Evolutionary conservation across 2,113 vertebrate genomes (phyloP).

Genomic region (Nicator chloris): DNA sequence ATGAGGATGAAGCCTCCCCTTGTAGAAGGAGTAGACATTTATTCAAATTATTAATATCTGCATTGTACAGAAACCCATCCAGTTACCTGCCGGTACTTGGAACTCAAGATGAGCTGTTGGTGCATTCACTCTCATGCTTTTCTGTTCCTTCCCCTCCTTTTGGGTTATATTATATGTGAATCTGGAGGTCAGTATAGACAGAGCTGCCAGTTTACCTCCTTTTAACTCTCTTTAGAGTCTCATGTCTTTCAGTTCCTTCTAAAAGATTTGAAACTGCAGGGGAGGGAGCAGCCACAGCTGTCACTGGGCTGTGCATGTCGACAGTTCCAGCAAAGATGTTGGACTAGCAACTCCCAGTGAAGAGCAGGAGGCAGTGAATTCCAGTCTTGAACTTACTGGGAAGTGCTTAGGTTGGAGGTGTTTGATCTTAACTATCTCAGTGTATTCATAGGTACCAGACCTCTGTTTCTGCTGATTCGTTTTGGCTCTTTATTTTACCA

Average conservation of each 20-base stretch:
- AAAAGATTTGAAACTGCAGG: background rate
- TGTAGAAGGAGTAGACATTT: background rate
- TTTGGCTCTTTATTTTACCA: background rate
- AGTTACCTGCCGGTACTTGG: background rate
- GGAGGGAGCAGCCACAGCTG: background rate
- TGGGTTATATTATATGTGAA: background rate
- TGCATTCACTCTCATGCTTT: background rate
- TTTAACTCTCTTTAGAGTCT: background rate
- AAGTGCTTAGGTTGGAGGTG: background rate
- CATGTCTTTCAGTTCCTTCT: background rate
- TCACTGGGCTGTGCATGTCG: background rate
- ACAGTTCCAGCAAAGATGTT: background rate
- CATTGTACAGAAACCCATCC: background rate
- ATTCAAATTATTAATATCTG: background rate
- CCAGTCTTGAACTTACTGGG: background rate
- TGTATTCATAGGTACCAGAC: background rate
- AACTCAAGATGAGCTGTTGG: background rate
- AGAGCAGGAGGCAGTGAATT: background rate
- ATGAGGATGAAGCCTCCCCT: background rate
- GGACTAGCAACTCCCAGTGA: background rate
- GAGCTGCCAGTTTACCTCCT: background rate
- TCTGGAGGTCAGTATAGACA: background rate
- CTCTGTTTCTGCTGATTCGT: background rate
- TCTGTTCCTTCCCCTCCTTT: background rate
- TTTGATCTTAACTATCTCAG: background rate